These are phyloP conservation scores for Bovichtus variegatus DNA, from an alignment of 2,797 vertebrate genomes.

Conservation along the genomic window DNA sequence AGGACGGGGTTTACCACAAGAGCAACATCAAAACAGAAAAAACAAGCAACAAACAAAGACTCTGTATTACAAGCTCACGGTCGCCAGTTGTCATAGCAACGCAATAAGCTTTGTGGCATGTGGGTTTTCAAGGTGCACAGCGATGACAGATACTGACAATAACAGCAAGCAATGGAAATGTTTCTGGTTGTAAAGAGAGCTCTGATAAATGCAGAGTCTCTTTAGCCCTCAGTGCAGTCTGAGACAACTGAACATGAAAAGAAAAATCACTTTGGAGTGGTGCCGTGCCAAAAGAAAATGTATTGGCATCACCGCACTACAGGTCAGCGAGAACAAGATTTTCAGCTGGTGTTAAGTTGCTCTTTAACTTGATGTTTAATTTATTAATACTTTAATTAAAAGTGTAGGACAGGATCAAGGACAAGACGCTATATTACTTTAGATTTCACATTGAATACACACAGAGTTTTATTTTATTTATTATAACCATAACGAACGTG, in stretches of 20 bases:
- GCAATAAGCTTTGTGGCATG: background rate
- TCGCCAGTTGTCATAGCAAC: background rate
- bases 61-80: background rate
- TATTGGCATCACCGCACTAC: background rate
- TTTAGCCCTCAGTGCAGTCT: background rate
- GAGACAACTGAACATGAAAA: background rate
- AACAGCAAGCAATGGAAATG: background rate
- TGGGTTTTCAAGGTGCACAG: conserved; percentile 13
- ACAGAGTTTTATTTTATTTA: background rate
- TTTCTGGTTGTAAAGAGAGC: background rate
- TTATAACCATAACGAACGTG: background rate
- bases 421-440: background rate
- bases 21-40: background rate
- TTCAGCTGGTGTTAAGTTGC: background rate
- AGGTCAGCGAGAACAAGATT: background rate
- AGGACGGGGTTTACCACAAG: background rate
- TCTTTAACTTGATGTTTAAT: background rate
- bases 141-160: background rate
- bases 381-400: background rate
- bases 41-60: background rate
- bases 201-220: background rate
- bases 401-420: background rate
- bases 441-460: background rate
- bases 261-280: background rate
- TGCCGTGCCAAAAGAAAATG: background rate